Evolutionary conservation across 2,797 vertebrate species (phyloP).

Genomic region (Tauraco hartlaubi): DNA sequence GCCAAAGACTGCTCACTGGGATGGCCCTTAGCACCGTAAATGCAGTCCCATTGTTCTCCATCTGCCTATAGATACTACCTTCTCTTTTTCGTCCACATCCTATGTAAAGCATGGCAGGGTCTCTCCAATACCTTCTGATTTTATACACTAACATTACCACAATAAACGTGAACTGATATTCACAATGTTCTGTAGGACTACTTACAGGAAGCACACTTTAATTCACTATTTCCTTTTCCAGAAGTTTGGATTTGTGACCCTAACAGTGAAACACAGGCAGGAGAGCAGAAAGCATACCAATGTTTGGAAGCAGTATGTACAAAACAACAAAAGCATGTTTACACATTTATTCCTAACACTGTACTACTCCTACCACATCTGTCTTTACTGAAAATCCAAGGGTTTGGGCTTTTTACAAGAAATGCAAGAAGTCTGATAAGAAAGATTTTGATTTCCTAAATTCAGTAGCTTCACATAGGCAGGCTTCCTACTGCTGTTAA

Average conservation of each 20-base stretch:
- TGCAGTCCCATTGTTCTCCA: neutral
- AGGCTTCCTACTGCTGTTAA: neutral
- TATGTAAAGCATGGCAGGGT: neutral
- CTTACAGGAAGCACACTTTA: neutral
- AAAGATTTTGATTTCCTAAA: neutral
- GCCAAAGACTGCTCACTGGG: neutral
- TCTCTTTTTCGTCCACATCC: neutral
- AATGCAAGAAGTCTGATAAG: neutral
- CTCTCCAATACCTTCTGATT: neutral
- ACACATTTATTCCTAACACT: neutral
- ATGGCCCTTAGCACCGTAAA: neutral
- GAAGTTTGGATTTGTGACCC: neutral
- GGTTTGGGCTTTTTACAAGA: neutral
- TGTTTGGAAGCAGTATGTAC: neutral
- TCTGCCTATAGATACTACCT: neutral
- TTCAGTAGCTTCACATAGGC: neutral
- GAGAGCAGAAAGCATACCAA: neutral
- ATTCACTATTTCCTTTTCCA: neutral
- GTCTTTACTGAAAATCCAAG: neutral
- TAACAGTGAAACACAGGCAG: neutral
- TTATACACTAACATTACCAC: neutral
- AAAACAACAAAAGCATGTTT: neutral
- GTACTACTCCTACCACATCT: neutral
- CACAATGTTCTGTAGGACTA: neutral
- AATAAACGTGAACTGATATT: neutral